Base-by-base conservation (phyloP, 2,113 vertebrate genomes). In the Elgaria multicarinata region DNA sequence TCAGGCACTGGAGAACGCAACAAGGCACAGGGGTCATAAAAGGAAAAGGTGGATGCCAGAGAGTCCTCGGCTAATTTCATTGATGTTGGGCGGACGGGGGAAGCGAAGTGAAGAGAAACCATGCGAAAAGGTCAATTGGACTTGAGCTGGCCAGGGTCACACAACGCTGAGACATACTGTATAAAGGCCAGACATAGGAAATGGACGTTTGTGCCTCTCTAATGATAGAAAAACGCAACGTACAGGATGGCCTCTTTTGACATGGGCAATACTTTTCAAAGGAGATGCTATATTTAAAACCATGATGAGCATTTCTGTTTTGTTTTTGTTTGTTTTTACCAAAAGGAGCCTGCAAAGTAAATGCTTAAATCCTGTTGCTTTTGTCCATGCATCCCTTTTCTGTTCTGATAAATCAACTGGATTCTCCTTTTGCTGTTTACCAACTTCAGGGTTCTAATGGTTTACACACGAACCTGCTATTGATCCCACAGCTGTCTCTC, bases 181-280 rank as follows among this genome's bases (percentile, higher is more conserved):
- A 82, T 93, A 89, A 95, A 95, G 95, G 91, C 90, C 93, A 92
- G 87, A 87, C 1, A 82, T 94, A 94, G 96, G 97, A 97, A 98
- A 95, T 95, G 95, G 95, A 90, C 96, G 96, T 96, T 97, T 96
- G 94, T 28, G 42, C 89, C 94, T 95, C 91, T 94, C 85, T 87
- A 92, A 90, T 93, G 89, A 93, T 95, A 92, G 94, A 95, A 95
- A 95, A 92, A 86, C 93, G 96, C 90, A 93, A 13, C 82, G 95
- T 96, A 96, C 95, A 92, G 93, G 94, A 95, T 94, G 91, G 92
- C 97, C 97, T 97, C 96, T 97, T 95, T 95, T 96, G 96, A 96
- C 3, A 78, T 88, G 93, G 92, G 95, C 93, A 96, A 93, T 88
- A 14, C 93, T 95, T 95, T 44, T 89, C 95, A 96, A 95, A 93